Percentiles rank a stretch among this genome's conserved stretches.
Evolutionary conservation across 2,888 invertebrate species (phyloP).

Genomic region (Holacanthella duospinosa): DNA sequence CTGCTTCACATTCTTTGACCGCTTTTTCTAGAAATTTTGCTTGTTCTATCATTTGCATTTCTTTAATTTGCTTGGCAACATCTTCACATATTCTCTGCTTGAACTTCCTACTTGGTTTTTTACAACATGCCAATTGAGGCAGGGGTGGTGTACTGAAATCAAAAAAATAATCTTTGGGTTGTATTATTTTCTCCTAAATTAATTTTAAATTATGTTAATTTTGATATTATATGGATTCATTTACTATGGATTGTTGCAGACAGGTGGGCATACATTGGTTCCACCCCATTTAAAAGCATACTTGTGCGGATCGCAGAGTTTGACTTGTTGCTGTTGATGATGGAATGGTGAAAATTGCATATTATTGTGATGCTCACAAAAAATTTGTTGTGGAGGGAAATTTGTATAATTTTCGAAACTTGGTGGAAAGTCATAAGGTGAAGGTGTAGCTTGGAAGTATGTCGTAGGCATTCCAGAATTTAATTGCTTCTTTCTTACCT

Average conservation of each 20-base stretch:
- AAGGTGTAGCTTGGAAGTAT: no score
- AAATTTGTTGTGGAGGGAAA: neutral
- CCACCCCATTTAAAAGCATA: constrained; percentile 1
- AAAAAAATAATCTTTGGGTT: no score
- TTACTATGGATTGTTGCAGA: neutral
- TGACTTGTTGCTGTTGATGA: neutral
- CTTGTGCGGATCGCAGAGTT: neutral
- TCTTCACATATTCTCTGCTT: neutral
- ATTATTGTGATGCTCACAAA: neutral
- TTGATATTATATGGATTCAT: neutral
- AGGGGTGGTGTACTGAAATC: no score
- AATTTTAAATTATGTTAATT: neutral
- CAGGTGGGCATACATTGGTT: neutral
- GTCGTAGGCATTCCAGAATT: no score
- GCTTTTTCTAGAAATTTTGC: neutral
- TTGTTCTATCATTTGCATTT: neutral
- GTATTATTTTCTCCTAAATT: no score
- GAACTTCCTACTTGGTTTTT: neutral
- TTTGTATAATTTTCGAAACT: no score
- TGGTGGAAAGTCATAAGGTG: neutral
- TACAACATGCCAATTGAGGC: no score
- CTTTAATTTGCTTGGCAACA: neutral
- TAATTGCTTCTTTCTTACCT: no score
- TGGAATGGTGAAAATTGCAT: neutral
- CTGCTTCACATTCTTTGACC: neutral